Conservation (phyloP, 2,113 vertebrate species). For the Otolemur garnettii region DNA sequence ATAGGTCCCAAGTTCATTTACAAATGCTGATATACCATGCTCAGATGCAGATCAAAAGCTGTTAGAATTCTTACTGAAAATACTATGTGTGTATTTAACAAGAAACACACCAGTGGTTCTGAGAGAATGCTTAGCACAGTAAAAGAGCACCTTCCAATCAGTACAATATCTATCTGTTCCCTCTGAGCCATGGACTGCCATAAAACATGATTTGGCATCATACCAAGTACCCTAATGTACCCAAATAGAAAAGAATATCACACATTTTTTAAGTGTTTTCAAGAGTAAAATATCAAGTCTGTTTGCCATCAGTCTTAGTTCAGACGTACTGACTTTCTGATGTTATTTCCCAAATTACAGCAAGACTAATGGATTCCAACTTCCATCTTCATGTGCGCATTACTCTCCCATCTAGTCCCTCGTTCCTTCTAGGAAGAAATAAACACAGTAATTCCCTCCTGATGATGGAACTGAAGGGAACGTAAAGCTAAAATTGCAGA, state of each 20-base stretch:
- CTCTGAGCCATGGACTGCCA: not conserved
- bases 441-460: not conserved
- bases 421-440: not conserved
- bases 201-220: not conserved
- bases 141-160: not conserved
- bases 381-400: not conserved
- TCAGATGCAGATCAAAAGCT: not conserved
- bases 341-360: slow-evolving; percentile 5
- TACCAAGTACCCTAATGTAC: not conserved
- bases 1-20: not conserved
- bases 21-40: not conserved
- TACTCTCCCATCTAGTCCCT: not conserved
- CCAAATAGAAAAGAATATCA: not conserved
- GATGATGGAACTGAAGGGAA: not conserved
- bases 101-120: not conserved
- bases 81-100: not conserved
- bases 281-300: slow-evolving; percentile 24
- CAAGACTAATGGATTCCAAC: not conserved
- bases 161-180: not conserved
- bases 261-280: not conserved
- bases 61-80: slow-evolving; percentile 16
- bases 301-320: not conserved
- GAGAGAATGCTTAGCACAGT: not conserved
- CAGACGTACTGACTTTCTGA: not conserved
- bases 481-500: not conserved